A percentile compares a stretch with the other conserved stretches of the same genome.
These are phyloP conservation scores for Hanleya hanleyi DNA, from an alignment of 2,888 invertebrate genomes.

Conservation along the genomic window DNA sequence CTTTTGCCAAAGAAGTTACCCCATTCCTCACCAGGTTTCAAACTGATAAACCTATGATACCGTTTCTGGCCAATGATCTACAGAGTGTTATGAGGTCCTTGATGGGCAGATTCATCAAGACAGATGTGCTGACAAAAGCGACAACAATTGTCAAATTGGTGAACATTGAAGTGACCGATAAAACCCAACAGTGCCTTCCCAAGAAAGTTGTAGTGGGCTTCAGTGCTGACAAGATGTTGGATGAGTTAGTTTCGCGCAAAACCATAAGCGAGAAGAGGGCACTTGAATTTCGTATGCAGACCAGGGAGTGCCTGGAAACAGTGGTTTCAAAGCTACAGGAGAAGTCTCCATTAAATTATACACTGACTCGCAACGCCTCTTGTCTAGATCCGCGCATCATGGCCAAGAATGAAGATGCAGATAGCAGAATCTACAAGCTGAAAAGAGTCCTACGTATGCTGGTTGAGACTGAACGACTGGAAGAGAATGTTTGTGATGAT, in stretches of 20 bases:
- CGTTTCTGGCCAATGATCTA: slow-evolving; percentile 26
- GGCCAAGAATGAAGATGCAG: too few species aligned
- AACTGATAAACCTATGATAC: slow-evolving; percentile 30
- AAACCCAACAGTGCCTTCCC: slow-evolving; percentile 2
- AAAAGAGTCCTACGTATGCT: too few species aligned
- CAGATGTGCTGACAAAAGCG: not conserved
- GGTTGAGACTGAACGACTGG: too few species aligned
- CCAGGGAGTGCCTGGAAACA: too few species aligned
- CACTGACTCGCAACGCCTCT: too few species aligned
- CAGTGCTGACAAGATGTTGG: slow-evolving; percentile 10
- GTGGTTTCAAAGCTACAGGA: too few species aligned
- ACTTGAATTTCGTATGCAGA: not conserved
- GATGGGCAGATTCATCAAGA: slow-evolving; percentile 11
- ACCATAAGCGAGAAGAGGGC: not conserved
- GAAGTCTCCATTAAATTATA: too few species aligned
- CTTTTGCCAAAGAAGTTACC: slow-evolving; percentile 17
- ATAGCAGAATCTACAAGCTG: too few species aligned
- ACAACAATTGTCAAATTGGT: slow-evolving; percentile 9
- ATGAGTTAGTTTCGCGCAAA: not conserved
- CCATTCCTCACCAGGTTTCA: slow-evolving; percentile 20
- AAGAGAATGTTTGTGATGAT: too few species aligned
- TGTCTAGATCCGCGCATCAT: too few species aligned
- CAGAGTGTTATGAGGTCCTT: not conserved
- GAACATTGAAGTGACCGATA: slow-evolving; percentile 17
- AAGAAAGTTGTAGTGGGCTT: slow-evolving; percentile 24